Evolutionary conservation across 1,140 invertebrate genomes (phyloP).

Genomic region (Drosophila parvula): DNA sequence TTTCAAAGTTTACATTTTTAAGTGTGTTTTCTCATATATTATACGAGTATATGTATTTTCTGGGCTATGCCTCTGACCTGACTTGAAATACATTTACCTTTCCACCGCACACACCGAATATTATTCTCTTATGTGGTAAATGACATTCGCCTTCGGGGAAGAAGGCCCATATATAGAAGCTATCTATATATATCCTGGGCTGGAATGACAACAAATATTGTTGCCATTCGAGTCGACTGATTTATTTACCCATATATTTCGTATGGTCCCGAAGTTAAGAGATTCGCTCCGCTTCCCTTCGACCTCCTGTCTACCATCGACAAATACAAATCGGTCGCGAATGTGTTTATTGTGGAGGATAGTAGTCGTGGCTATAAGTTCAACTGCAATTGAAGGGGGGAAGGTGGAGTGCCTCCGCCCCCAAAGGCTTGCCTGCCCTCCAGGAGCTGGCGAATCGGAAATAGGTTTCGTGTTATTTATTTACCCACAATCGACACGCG

Average conservation of each 20-base stretch:
- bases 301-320: slow-evolving; percentile 48
- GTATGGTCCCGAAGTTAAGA: slow-evolving; percentile 40
- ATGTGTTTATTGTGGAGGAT: slow-evolving; percentile 53
- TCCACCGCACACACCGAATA: slow-evolving; percentile 1
- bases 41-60: not conserved
- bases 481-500: slow-evolving; percentile 81
- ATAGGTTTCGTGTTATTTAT: slow-evolving; percentile 82
- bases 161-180: slow-evolving; percentile 19
- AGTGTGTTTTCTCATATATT: not conserved
- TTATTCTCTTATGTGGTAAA: slow-evolving; percentile 47
- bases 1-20: not conserved
- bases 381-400: slow-evolving; percentile 58
- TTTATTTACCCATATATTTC: slow-evolving; percentile 66
- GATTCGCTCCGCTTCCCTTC: slow-evolving; percentile 20
- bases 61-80: slow-evolving; percentile 20
- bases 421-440: slow-evolving; percentile 2
- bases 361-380: slow-evolving; percentile 37
- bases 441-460: slow-evolving; percentile 53
- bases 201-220: slow-evolving; percentile 43
- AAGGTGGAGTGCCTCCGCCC: not conserved
- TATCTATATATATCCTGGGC: slow-evolving; percentile 10
- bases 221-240: slow-evolving; percentile 53
- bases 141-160: slow-evolving; percentile 47
- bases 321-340: slow-evolving; percentile 70
- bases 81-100: slow-evolving; percentile 6